phyloP scores from a whole-genome alignment of 2,113 vertebrate genomes.

The Cervus canadensis region DNA sequence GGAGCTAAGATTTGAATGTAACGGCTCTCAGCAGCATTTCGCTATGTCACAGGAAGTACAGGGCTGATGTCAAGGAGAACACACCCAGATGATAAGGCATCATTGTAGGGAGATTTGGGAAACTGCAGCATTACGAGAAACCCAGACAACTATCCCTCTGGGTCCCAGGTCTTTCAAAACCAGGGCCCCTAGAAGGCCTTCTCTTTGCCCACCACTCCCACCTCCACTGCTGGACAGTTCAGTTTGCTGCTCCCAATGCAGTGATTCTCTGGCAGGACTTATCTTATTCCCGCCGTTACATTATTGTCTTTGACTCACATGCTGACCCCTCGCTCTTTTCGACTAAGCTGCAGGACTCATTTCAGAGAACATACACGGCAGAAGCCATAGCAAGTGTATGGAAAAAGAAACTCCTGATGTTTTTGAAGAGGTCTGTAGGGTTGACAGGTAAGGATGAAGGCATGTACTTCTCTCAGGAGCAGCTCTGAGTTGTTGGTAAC shows the following conservation, averaged over 20 bases:
- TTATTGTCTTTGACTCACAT: neutral
- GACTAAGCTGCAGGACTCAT: neutral
- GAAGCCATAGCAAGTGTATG: neutral
- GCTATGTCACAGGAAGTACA: neutral
- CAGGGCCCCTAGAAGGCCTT: neutral
- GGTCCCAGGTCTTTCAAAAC: neutral
- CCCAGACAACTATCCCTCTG: neutral
- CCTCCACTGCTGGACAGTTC: neutral
- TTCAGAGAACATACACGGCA: neutral
- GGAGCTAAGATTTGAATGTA: neutral
- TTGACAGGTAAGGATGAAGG: neutral
- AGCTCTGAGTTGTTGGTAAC: neutral
- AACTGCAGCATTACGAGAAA: neutral
- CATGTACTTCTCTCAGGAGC: neutral
- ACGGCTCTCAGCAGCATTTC: neutral
- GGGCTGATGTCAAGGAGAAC: neutral
- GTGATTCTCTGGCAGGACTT: neutral
- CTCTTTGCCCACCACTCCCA: too few species aligned
- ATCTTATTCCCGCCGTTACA: neutral
- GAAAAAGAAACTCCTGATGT: neutral
- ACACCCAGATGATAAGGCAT: neutral
- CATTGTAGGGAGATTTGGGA: neutral
- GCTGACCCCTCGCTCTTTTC: neutral
- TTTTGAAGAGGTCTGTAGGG: neutral
- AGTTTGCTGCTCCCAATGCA: neutral